Evolutionary conservation across 2,797 vertebrate species (phyloP).

Genomic region (Melanotaenia boesemani): DNA sequence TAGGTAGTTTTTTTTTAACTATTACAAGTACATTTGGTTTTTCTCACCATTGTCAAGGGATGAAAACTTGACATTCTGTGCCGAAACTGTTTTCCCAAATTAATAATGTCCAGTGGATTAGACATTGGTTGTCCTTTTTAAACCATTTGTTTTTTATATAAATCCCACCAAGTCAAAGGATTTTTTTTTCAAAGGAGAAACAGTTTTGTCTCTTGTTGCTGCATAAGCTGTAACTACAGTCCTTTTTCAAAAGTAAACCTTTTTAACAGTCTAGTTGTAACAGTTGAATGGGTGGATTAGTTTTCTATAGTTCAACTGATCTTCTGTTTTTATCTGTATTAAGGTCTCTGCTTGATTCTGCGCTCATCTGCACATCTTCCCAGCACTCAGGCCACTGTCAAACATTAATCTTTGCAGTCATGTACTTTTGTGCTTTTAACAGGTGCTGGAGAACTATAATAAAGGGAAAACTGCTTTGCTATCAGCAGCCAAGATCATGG

Average conservation of each 20-base stretch:
- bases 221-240: neutral
- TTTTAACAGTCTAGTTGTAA: neutral
- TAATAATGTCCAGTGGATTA: neutral
- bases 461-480: slow-evolving; percentile 98
- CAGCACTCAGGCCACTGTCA: neutral
- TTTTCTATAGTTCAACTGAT: neutral
- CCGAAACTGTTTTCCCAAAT: neutral
- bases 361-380: neutral
- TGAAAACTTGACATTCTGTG: neutral
- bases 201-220: neutral
- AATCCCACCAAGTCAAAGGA: neutral
- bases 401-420: slow-evolving; percentile 29
- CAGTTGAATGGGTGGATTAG: neutral
- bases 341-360: slow-evolving; percentile 11
- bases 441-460: slow-evolving; percentile 99
- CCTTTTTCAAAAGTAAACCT: neutral
- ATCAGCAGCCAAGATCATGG: slow-evolving; percentile 98
- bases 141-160: neutral
- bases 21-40: neutral
- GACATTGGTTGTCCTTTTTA: neutral
- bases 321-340: neutral
- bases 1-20: neutral
- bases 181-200: neutral
- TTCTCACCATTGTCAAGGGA: neutral
- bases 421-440: slow-evolving; percentile 48